Evolutionary conservation across 2,797 vertebrate genomes (phyloP), one percentile per base, ranked within the genome.

Genomic region (Zalophus californianus): DNA sequence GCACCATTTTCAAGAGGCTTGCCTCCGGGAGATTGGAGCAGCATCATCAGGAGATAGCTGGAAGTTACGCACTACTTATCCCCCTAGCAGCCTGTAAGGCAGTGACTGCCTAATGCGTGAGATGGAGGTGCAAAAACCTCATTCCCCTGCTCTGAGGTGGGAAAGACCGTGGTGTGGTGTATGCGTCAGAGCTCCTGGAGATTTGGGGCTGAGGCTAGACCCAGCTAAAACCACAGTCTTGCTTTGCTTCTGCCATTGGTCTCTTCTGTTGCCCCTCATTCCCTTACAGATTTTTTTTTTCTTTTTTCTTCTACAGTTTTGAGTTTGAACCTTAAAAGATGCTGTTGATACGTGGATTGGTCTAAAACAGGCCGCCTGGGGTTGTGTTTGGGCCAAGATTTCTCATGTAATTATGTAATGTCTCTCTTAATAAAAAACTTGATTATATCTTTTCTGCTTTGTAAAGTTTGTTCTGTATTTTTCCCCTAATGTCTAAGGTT

Each of bases 381-480:
- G 11, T 14, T 68, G 23, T 78, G 25, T 68, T 68, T 90, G 80
- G 80, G 32, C 25, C 14, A 82, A 62, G 54, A 88, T 35, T 90
- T 83, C 66, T 93, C 15, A 20, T 48, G 12, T 83, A 80, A 62
- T 60, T 86, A 15, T 70, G n/a, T 56, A 64, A 77, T 72, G 70
- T 70, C 23, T 80, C 48, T 54, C 60, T 25, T 48, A 82, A 44
- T 79, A n/a, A 78, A 86, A 66, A 56, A 62, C 2, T 92, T 60
- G 60, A 38, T 70, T 91, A 68, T 83, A 41, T 77, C 35, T 83
- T 88, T 70, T 44, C 38, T 85, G 29, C 58, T 60, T 82, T 56
- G 58, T 95, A 75, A 82, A 68, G 23, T 91, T 80, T 60, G 48
- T 93, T 92, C n/a, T 84, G 21, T 90, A 18, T 75, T 88, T 78